Conservation (phyloP, 2,113 vertebrate genomes). For the Gorsachius goisagi region DNA sequence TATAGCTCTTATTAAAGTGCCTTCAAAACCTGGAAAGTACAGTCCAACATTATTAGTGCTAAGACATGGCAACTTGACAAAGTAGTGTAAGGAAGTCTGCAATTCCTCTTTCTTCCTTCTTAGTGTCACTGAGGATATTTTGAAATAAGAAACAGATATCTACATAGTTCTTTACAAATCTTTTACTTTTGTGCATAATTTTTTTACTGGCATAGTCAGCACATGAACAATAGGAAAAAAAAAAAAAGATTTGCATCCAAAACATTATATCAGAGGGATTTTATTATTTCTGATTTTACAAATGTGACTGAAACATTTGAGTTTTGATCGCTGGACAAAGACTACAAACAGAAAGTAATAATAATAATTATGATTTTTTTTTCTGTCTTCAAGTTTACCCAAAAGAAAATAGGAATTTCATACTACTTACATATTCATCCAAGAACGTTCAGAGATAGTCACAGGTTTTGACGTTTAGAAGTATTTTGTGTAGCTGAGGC, state of each 20-base stretch:
- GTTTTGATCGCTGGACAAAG: neutral
- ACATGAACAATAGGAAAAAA: neutral
- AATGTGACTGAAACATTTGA: neutral
- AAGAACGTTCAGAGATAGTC: neutral
- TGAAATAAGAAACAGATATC: neutral
- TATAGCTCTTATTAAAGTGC: neutral
- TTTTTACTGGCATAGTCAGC: neutral
- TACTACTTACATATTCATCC: neutral
- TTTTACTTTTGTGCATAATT: neutral
- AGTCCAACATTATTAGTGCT: neutral
- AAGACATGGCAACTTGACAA: neutral
- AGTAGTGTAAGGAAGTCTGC: neutral
- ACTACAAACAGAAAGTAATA: neutral
- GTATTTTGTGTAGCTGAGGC: neutral
- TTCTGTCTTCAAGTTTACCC: neutral
- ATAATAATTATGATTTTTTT: neutral
- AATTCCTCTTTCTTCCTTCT: neutral
- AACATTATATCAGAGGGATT: accelerated
- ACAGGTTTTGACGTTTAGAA: neutral
- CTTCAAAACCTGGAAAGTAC: neutral
- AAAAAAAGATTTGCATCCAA: neutral
- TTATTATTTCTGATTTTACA: neutral
- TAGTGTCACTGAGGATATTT: neutral
- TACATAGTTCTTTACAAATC: neutral
- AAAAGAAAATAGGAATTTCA: neutral